A percentile compares a stretch with the other conserved stretches of the same genome.
phyloP scores from a whole-genome alignment of 2,113 vertebrate genomes.

The Equus przewalskii region DNA sequence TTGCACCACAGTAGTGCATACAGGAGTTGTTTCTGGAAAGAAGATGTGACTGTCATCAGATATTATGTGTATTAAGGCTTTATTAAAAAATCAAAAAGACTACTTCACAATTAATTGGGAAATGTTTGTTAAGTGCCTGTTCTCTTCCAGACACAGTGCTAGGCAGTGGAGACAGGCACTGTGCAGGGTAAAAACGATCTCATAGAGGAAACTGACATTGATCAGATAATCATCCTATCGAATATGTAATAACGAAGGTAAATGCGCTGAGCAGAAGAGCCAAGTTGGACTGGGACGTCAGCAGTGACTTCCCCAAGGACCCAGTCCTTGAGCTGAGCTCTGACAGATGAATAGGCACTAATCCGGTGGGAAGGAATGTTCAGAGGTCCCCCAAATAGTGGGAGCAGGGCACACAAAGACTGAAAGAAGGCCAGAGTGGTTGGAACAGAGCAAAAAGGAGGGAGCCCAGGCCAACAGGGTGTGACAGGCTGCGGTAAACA shows the following conservation, averaged over 20 bases:
- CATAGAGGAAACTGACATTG: background rate
- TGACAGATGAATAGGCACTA: background rate
- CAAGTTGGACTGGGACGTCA: background rate
- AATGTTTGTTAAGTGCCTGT: slow-evolving; percentile 47
- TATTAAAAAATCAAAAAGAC: slow-evolving; percentile 38
- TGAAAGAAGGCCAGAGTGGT: background rate
- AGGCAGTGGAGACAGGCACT: background rate
- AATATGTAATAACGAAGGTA: background rate
- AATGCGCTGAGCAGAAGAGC: background rate
- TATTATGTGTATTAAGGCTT: background rate
- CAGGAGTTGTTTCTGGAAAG: slow-evolving; percentile 45
- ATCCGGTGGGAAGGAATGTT: background rate
- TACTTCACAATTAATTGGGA: slow-evolving; percentile 13
- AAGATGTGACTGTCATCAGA: background rate
- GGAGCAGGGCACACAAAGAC: background rate
- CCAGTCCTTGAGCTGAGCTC: background rate
- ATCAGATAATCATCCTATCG: slow-evolving; percentile 29
- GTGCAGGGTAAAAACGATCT: background rate
- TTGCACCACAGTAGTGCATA: background rate
- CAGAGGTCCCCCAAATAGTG: background rate
- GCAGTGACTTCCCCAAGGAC: background rate
- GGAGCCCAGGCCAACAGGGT: background rate
- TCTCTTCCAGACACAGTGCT: background rate
- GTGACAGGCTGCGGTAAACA: background rate
- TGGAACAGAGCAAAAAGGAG: background rate